Conservation (phyloP, 2,888 invertebrate species). For the Nysson spinosus region DNA sequence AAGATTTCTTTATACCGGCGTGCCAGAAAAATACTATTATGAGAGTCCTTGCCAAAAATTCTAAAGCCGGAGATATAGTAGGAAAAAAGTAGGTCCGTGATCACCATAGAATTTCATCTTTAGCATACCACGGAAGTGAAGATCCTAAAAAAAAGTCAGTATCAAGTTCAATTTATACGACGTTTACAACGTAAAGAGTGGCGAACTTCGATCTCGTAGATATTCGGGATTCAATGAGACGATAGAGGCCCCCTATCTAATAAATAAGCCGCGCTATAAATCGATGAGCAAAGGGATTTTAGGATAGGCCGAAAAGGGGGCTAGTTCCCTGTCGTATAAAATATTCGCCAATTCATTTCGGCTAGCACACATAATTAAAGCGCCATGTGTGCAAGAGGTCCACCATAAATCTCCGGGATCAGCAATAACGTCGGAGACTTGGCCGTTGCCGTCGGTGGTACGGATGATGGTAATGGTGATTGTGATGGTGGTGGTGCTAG, state of each 20-base stretch:
- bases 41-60: slow-evolving; percentile 46
- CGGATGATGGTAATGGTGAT: slow-evolving; percentile 55
- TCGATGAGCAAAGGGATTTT: slow-evolving; percentile 24
- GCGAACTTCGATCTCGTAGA: not conserved
- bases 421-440: slow-evolving; percentile 75
- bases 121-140: too few species aligned
- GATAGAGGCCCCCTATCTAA: slow-evolving; percentile 28
- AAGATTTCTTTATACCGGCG: slow-evolving; percentile 33
- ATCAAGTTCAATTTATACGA: too few species aligned
- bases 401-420: slow-evolving; percentile 74
- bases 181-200: too few species aligned
- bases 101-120: not conserved
- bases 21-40: slow-evolving; percentile 53
- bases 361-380: slow-evolving; percentile 74
- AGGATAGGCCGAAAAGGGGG: slow-evolving; percentile 24
- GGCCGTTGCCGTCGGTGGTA: slow-evolving; percentile 63
- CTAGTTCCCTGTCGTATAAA: slow-evolving; percentile 64
- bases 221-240: not conserved
- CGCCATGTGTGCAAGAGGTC: slow-evolving; percentile 74
- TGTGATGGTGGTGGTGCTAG: slow-evolving; percentile 45
- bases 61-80: slow-evolving; percentile 5
- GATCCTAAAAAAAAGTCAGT: too few species aligned
- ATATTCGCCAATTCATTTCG: slow-evolving; percentile 74
- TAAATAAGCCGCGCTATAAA: slow-evolving; percentile 55
- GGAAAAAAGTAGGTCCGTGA: not conserved